Base-by-base conservation (phyloP, 2,888 invertebrate genomes). In the Patella pellucida region DNA sequence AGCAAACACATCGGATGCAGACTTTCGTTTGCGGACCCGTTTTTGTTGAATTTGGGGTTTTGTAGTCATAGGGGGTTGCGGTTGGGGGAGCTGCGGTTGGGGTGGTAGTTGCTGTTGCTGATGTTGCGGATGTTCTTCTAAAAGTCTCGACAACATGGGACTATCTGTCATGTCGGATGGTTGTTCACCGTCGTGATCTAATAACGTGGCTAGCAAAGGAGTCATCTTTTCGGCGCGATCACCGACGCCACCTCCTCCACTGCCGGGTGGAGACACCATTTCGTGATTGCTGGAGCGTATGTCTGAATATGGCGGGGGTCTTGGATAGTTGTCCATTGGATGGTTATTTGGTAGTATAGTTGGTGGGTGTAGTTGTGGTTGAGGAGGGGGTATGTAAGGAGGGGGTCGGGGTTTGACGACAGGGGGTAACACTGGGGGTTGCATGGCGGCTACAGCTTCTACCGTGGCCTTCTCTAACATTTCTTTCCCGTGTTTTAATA, bases 401-500 rank as follows among this genome's bases (percentile, higher is more conserved):
- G 78, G 81, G 27, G 31, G 23, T 69, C 69, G 27, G 31, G 76
- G 41, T 80, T 78, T 54, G 81, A 79, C 15, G 76, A 75, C 56
- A 78, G 81, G 31, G 79, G 80, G 31, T 76, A 76, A 31, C 73
- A 75, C 27, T 78, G 81, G 31, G 15, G 23, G 70, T 7, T 76
- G 70, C 41, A 74, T 54, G 14, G 74, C 81, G 5, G 79, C 80
- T 62, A 70, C 41, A n/a, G 70, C 50, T 62, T 74, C 74, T n/a
- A 78, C 80, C 41, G 78, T 78, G 41, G 85, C 80, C 56, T 83
- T 85, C 69, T 82, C 81, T 56, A 89, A 80, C 75, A 88, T 83
- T 56, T 79, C 83, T 19, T 81, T 81, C n/a, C 87, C 88, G 83
- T 90, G 90, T 69, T 95, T 95, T n/a, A 97, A 94, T 2, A 98